Evolutionary conservation across 2,888 invertebrate species (phyloP).

Genomic region (Cephus sareptanus): DNA sequence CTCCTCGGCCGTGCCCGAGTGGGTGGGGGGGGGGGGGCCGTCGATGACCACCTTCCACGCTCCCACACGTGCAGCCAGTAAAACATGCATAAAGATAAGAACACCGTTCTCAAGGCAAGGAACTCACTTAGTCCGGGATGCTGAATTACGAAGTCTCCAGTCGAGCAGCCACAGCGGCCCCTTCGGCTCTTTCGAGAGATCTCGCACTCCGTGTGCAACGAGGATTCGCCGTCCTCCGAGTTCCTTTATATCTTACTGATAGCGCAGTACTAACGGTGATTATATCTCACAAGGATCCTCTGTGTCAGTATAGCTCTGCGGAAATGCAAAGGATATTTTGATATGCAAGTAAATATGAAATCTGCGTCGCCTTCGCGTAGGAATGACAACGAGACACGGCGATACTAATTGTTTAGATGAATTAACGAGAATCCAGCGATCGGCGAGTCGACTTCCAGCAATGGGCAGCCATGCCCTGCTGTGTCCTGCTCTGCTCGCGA

Average conservation of each 20-base stretch:
- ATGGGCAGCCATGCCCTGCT: neutral
- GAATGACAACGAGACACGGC: neutral
- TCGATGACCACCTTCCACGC: neutral
- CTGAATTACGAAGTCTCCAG: conserved; percentile 30
- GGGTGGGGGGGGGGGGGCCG: no score
- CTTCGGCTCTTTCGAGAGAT: neutral
- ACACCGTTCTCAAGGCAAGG: conserved; percentile 28
- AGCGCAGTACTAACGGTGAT: no score
- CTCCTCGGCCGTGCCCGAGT: neutral
- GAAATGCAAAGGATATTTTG: no score
- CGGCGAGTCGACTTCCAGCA: neutral
- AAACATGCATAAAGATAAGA: conserved; percentile 44
- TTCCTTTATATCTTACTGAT: neutral
- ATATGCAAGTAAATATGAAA: no score
- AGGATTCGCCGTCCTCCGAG: neutral
- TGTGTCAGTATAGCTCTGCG: neutral
- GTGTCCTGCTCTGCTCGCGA: neutral
- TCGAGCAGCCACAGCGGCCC: neutral
- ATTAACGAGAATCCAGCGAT: no score
- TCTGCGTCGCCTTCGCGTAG: no score
- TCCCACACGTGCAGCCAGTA: neutral
- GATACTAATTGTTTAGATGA: neutral
- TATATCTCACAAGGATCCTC: neutral
- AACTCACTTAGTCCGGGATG: conserved; percentile 27
- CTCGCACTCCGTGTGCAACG: neutral